These are phyloP conservation scores for Amphiprion percula DNA, from an alignment of 2,113 vertebrate species.

Conservation along the genomic window DNA sequence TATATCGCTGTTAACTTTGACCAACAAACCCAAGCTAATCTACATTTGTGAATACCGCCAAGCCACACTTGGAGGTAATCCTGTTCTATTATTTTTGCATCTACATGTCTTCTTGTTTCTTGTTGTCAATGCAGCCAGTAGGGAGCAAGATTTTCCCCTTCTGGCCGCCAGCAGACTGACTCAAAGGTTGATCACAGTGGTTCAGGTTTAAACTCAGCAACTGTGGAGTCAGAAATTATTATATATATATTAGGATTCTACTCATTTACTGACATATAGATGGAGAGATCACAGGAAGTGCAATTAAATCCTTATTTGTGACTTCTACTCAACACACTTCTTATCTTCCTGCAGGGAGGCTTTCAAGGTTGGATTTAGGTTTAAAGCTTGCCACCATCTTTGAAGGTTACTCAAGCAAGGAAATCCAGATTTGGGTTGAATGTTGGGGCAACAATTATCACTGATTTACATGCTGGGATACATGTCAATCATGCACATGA, in stretches of 20 bases:
- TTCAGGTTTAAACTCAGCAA: conserved; percentile 15
- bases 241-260: conserved; percentile 18
- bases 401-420: not conserved
- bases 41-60: not conserved
- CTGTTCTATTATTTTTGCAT: conserved; percentile 10
- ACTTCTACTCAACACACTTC: not conserved
- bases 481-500: not conserved
- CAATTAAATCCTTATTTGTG: conserved; percentile 4
- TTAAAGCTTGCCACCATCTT: not conserved
- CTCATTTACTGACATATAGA: conserved; percentile 22
- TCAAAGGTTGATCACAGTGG: conserved; percentile 15
- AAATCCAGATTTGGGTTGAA: not conserved
- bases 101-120: conserved; percentile 38
- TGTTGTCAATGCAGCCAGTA: conserved; percentile 3
- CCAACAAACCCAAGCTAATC: not conserved
- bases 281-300: not conserved
- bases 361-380: conserved; percentile 6
- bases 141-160: conserved; percentile 48
- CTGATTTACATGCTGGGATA: not conserved
- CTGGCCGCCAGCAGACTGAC: conserved; percentile 41
- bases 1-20: not conserved
- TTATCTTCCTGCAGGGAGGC: not conserved
- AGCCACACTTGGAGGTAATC: not conserved
- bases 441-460: not conserved
- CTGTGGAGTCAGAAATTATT: conserved; percentile 3